Evolutionary conservation across 1,140 invertebrate species (phyloP).

Genomic region (Aphidius gifuensis): DNA sequence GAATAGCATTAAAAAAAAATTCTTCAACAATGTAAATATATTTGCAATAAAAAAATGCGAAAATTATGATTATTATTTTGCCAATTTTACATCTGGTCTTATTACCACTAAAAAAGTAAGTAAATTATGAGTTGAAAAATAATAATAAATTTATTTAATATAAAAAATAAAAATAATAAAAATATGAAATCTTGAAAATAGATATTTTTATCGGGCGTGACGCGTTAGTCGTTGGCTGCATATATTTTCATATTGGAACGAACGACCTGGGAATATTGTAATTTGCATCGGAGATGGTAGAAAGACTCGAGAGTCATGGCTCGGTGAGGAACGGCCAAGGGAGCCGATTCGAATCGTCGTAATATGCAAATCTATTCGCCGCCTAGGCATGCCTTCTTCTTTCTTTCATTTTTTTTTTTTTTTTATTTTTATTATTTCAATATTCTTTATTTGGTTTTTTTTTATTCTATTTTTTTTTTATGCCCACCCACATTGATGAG

Average conservation of each 20-base stretch:
- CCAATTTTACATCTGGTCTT: neutral
- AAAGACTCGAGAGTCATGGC: conserved; percentile 46
- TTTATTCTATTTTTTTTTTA: too few relatives aligned
- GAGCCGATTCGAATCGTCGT: conserved; percentile 42
- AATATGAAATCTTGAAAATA: conserved; percentile 1
- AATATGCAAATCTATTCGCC: conserved; percentile 46
- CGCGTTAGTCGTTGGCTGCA: conserved; percentile 28
- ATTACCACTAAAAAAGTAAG: conserved; percentile 1
- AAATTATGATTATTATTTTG: neutral
- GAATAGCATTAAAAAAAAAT: too few relatives aligned
- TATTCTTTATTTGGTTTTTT: too few relatives aligned
- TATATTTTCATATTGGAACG: conserved; percentile 52
- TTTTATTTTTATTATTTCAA: too few relatives aligned
- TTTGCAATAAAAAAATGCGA: neutral
- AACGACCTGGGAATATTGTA: conserved; percentile 53
- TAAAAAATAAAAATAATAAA: neutral
- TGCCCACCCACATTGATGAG: too few relatives aligned
- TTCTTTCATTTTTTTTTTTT: conserved; percentile 5
- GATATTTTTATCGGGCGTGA: conserved; percentile 45
- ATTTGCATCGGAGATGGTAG: conserved; percentile 51
- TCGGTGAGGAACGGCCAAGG: conserved; percentile 28
- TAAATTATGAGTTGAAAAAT: neutral
- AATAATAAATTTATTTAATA: too few relatives aligned
- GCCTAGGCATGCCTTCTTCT: conserved; percentile 4
- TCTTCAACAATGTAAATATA: neutral